These are phyloP conservation scores for Castor canadensis DNA, from an alignment of 2,113 vertebrate genomes.

Conservation along the genomic window DNA sequence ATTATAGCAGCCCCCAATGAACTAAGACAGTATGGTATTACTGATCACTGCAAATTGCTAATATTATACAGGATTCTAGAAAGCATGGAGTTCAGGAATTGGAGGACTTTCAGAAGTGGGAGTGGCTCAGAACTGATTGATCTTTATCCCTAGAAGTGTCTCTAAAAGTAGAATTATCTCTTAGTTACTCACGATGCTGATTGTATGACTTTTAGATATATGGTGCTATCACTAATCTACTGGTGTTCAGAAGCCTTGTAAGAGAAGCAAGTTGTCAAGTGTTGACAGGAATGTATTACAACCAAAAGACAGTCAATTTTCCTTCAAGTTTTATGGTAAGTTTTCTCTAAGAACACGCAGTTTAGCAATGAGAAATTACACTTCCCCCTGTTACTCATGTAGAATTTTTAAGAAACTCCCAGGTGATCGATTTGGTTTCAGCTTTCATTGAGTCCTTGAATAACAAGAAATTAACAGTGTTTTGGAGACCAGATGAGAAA, in stretches of 20 bases:
- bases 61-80: background rate
- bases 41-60: background rate
- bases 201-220: background rate
- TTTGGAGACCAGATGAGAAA: background rate
- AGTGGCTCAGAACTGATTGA: background rate
- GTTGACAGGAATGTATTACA: background rate
- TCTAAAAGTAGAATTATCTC: background rate
- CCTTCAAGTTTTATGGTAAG: background rate
- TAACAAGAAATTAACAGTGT: background rate
- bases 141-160: background rate
- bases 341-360: slow-evolving; percentile 22
- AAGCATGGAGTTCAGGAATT: background rate
- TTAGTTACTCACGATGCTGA: background rate
- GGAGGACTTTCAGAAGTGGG: background rate
- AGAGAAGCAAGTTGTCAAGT: background rate
- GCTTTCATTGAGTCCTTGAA: background rate
- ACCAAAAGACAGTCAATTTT: background rate
- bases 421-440: background rate
- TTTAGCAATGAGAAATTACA: background rate
- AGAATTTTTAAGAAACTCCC: background rate
- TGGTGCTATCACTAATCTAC: background rate
- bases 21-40: background rate
- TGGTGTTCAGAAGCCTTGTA: background rate
- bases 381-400: background rate
- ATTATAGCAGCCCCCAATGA: background rate